Evolutionary conservation across 1,140 invertebrate species (phyloP), one percentile per base, ranked within the genome.

Genomic region (Cydia pomonella): DNA sequence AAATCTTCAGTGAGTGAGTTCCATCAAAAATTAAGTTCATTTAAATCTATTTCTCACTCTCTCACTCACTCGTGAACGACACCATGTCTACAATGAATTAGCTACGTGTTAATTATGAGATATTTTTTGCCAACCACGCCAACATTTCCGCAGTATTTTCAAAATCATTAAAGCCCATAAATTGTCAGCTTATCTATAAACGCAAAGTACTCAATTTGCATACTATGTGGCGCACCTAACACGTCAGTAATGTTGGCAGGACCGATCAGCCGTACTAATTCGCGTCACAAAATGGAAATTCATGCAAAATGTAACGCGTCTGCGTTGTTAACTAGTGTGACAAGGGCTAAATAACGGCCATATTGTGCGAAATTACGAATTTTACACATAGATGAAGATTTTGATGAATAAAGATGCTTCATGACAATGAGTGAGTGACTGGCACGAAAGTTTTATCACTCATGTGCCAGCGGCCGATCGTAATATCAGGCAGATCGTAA

Each of bases 261-360:
- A 6, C 64, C 29, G 64, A 69, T 69, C 64, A 69, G 27, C 27
- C 64, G 64, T 69, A 69, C 29, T 69, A 69, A 69, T 38, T 69
- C n/a, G n/a, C 9, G 63, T 0, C 64, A 41, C 18, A 69, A 29
- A 33, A 69, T 69, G 64, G 64, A 69, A 69, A 69, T 69, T 69
- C 64, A 69, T 69, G 64, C 64, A 69, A 69, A 69, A 33, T 21
- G 9, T 69, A 41, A 29, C 64, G 29, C 29, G 27, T 33, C 27
- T 38, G 27, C 12, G n/a, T n/a, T n/a, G 16, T 3, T 69, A 18
- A 69, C 29, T 69, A 33, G 27, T 9, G 27, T 33, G 27, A 29
- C 63, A n/a, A 3, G 64, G 9, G 27, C 9, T 33, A 38, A 33
- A 69, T 69, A 29, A 33, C 18, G 27, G 27, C 2, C 63, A 33